Conservation (phyloP, 1,140 invertebrate species). For the Caenorhabditis tropicalis region DNA sequence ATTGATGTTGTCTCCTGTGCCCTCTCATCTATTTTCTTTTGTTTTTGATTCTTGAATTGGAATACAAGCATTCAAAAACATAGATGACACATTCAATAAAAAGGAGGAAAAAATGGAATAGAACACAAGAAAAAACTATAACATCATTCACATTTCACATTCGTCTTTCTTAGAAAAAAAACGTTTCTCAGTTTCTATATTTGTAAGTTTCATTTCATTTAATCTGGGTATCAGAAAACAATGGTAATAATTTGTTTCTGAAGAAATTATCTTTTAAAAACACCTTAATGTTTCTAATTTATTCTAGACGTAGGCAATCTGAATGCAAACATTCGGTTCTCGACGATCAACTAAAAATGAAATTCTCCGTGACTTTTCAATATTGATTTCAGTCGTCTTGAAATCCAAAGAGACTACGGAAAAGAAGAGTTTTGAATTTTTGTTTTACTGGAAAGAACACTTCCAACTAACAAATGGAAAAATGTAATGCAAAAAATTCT, state of each 20-base stretch:
- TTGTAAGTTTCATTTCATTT: slow-evolving; percentile 1
- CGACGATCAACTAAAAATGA: no score
- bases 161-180: neutral
- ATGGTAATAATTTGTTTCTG: no score
- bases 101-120: neutral
- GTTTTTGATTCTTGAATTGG: neutral
- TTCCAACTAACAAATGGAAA: no score
- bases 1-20: slow-evolving; percentile 28
- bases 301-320: neutral
- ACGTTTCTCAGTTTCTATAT: neutral
- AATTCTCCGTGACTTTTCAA: neutral
- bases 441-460: no score
- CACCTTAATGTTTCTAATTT: neutral
- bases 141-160: neutral
- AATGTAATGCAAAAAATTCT: no score
- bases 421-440: no score
- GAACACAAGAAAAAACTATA: neutral
- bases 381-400: neutral
- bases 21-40: neutral
- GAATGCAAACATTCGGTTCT: neutral
- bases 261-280: no score
- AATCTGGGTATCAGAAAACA: no score
- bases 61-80: slow-evolving; percentile 22
- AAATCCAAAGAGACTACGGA: no score
- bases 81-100: slow-evolving; percentile 22